A percentile compares a stretch with the other conserved stretches of the same genome.
phyloP scores from a whole-genome alignment of 2,888 invertebrate genomes.

The Tenthredo mesomela region DNA sequence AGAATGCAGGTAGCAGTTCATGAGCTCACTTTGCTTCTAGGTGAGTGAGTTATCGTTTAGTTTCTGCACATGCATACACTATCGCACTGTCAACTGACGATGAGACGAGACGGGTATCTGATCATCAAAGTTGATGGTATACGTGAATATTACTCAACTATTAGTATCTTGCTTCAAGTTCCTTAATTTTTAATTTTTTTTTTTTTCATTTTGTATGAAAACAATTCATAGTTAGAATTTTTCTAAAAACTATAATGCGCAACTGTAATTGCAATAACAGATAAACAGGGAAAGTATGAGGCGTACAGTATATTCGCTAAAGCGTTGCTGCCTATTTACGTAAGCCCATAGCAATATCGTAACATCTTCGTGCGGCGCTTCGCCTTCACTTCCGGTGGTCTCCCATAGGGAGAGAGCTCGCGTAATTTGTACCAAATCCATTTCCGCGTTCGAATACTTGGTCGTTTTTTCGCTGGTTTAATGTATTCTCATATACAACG shows the following conservation, averaged over 20 bases:
- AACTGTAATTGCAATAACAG: not conserved
- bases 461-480: not conserved
- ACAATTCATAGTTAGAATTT: not conserved
- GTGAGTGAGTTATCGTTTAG: not conserved
- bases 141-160: not conserved
- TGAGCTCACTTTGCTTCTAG: not conserved
- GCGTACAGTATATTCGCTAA: conserved; percentile 20
- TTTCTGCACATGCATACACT: not conserved
- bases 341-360: conserved; percentile 19
- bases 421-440: conserved; percentile 11
- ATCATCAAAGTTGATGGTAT: not conserved
- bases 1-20: not conserved
- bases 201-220: not conserved
- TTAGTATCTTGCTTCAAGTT: not conserved
- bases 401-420: conserved; percentile 28
- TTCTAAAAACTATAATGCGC: not conserved
- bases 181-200: not conserved
- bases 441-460: conserved; percentile 18
- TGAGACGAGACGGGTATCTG: not conserved
- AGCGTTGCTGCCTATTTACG: conserved; percentile 37
- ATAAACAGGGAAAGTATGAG: conserved; percentile 12
- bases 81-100: not conserved
- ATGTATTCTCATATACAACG: not conserved
- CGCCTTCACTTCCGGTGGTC: conserved; percentile 44
- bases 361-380: conserved; percentile 33